Evolutionary conservation across 2,888 invertebrate species (phyloP).

Genomic region (Dryococelus australis): DNA sequence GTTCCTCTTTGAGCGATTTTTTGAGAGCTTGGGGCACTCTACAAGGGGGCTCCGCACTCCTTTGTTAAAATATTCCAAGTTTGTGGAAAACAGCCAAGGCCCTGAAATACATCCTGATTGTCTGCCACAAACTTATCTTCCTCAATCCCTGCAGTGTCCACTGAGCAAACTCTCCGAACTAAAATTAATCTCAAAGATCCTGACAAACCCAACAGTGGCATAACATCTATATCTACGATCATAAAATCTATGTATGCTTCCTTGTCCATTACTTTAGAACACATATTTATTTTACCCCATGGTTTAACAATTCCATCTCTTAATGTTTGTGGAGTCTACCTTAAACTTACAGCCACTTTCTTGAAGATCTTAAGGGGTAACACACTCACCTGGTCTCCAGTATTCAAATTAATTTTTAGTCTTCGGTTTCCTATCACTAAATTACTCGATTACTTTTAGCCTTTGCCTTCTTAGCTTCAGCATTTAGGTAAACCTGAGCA

Average conservation of each 20-base stretch:
- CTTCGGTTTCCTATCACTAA: neutral
- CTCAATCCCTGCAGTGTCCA: neutral
- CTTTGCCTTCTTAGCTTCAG: neutral
- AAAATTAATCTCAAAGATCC: neutral
- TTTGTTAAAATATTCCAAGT: neutral
- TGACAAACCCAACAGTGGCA: neutral
- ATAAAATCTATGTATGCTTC: neutral
- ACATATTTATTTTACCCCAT: neutral
- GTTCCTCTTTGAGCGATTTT: neutral
- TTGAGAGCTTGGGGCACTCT: neutral
- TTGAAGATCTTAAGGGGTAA: neutral
- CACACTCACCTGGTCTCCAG: neutral
- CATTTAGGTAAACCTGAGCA: neutral
- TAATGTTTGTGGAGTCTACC: neutral
- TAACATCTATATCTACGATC: neutral
- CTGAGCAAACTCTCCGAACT: neutral
- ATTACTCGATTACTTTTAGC: neutral
- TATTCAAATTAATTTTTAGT: neutral
- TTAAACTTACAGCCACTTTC: neutral
- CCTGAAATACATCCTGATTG: neutral
- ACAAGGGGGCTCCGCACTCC: neutral
- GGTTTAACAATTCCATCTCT: neutral
- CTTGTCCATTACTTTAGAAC: neutral
- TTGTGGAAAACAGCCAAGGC: neutral
- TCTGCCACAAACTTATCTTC: neutral